Conservation (phyloP, 2,113 vertebrate species). For the Thalassoma bifasciatum region DNA sequence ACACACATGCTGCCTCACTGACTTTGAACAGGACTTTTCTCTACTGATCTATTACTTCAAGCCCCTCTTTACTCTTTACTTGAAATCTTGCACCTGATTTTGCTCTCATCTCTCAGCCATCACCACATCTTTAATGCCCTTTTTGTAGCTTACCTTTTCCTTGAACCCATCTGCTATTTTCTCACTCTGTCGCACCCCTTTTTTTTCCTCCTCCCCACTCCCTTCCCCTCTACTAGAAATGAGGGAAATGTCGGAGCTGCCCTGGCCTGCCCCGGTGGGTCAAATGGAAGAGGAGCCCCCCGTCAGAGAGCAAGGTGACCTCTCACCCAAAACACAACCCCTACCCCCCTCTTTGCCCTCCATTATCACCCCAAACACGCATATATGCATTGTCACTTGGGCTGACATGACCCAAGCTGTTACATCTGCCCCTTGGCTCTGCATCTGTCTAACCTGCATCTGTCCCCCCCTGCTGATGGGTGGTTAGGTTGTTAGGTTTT, state of each 20-base stretch:
- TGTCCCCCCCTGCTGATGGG: conserved; percentile 15
- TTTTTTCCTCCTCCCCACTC: conserved; percentile 28
- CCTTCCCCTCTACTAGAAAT: conserved; percentile 70
- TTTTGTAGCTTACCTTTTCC: conserved; percentile 28
- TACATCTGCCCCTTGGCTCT: conserved; percentile 50
- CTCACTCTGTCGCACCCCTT: conserved; percentile 41
- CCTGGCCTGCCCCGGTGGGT: conserved; percentile 82
- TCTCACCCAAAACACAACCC: conserved; percentile 60
- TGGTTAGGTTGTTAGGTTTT: neutral
- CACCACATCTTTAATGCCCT: conserved; percentile 24
- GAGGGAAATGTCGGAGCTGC: conserved; percentile 79
- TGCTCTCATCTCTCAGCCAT: conserved; percentile 25
- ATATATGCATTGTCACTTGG: conserved; percentile 13
- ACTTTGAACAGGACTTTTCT: neutral
- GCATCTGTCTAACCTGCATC: conserved; percentile 44
- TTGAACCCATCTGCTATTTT: conserved; percentile 68
- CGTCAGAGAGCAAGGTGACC: conserved; percentile 82
- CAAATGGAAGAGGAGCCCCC: conserved; percentile 79
- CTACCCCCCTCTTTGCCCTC: neutral
- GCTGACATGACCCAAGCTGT: conserved; percentile 48
- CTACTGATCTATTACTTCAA: conserved; percentile 11
- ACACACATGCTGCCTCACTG: neutral
- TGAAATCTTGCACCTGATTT: conserved; percentile 35
- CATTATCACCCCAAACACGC: conserved; percentile 28
- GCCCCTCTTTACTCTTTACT: neutral